A percentile compares a stretch with the other conserved stretches of the same genome.
Conservation (phyloP, 2,888 invertebrate genomes). For the Nymphalis polychloros region DNA sequence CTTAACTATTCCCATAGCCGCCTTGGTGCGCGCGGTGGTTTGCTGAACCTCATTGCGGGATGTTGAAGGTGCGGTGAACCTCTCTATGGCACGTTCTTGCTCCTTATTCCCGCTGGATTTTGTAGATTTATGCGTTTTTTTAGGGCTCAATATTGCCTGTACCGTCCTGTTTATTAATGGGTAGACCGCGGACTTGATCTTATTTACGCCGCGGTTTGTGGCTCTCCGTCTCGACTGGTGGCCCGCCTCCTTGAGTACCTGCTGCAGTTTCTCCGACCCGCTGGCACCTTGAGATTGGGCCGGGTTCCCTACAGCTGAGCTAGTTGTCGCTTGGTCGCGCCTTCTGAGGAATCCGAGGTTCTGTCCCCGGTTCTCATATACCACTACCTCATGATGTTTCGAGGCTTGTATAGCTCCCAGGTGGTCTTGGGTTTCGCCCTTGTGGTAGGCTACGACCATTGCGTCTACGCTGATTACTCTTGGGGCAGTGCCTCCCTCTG, state of each 20-base stretch:
- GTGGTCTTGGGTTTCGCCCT: constrained; percentile 11
- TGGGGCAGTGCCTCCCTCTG: not conserved
- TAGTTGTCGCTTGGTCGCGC: not conserved
- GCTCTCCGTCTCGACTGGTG: no score
- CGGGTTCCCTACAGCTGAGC: not conserved
- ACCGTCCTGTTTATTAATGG: no score
- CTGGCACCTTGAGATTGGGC: not conserved
- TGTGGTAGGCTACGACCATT: constrained; percentile 12
- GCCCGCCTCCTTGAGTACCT: not conserved
- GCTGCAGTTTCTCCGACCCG: not conserved
- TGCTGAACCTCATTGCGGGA: no score
- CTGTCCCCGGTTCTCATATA: constrained; percentile 27
- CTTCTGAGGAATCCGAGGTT: constrained; percentile 18
- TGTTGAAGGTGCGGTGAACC: no score
- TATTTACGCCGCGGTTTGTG: no score
- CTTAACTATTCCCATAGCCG: no score
- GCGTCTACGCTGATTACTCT: constrained; percentile 18
- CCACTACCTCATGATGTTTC: constrained; percentile 18
- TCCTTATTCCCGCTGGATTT: no score
- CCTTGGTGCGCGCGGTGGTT: no score
- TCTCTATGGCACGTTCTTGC: no score
- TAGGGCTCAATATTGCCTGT: no score
- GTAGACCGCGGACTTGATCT: no score
- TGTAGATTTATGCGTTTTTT: no score
- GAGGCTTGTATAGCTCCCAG: constrained; percentile 19